Percentiles rank a stretch among this genome's conserved stretches.
phyloP scores from a whole-genome alignment of 2,797 vertebrate genomes.

The Cephalopachus bancanus region DNA sequence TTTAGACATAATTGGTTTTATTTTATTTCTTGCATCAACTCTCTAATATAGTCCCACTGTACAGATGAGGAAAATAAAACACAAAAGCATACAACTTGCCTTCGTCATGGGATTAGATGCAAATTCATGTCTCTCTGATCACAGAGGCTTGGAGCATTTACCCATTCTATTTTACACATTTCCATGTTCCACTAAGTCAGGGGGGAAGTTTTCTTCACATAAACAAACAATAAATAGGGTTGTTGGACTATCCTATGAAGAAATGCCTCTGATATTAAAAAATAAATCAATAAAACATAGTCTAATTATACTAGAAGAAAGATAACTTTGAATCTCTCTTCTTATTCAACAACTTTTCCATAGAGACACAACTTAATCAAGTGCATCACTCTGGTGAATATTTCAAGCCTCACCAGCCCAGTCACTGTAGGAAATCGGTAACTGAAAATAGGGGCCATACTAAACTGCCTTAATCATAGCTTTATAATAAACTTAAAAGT shows the following conservation, averaged over 20 bases:
- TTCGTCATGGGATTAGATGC: fast-evolving
- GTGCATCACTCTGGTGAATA: not conserved
- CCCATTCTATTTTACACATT: not conserved
- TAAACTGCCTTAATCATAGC: not conserved
- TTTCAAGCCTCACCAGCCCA: not conserved
- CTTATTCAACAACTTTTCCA: not conserved
- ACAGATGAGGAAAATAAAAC: not conserved
- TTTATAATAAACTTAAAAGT: constrained; percentile 28
- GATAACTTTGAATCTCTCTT: not conserved
- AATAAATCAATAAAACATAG: not conserved
- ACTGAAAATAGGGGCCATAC: not conserved
- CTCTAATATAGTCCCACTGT: not conserved
- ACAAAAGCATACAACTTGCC: not conserved
- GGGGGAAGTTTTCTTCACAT: not conserved
- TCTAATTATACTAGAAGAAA: not conserved
- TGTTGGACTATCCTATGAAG: not conserved
- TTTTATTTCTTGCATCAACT: not conserved
- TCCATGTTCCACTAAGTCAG: not conserved
- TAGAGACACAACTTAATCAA: not conserved
- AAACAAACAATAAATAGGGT: not conserved
- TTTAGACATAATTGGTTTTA: not conserved
- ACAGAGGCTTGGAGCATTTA: not conserved
- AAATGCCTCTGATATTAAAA: not conserved
- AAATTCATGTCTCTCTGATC: not conserved
- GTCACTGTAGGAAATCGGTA: not conserved